Percentiles rank a stretch among this genome's conserved stretches.
Conservation (phyloP, 2,113 vertebrate genomes). For the Planiliza haematocheilus region DNA sequence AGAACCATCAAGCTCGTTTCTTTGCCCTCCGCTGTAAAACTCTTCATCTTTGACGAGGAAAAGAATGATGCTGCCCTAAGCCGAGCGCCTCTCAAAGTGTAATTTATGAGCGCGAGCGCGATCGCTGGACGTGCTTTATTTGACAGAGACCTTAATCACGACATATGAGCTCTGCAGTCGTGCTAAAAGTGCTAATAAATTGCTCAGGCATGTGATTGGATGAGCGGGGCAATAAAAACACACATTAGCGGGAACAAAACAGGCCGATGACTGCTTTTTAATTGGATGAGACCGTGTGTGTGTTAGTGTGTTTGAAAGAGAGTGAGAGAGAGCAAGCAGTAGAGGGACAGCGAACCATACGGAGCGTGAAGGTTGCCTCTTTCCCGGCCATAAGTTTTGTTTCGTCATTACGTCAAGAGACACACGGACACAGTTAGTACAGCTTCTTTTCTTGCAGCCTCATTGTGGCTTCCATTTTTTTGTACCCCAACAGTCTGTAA, state of each 20-base stretch:
- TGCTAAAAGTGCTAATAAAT: constrained; percentile 42
- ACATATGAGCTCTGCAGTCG: constrained; percentile 3
- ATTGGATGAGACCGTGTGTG: constrained; percentile 36
- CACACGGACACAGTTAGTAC: too few species aligned
- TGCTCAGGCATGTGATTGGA: constrained; percentile 42
- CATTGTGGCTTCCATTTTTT: too few species aligned
- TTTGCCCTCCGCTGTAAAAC: background rate
- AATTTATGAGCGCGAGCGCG: constrained; percentile 15
- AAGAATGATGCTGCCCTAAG: background rate
- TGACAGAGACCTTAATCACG: constrained; percentile 26
- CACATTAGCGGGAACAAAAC: constrained; percentile 60
- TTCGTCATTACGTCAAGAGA: too few species aligned
- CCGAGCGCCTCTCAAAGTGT: background rate
- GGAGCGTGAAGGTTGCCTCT: constrained; percentile 49
- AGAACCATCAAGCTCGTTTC: background rate
- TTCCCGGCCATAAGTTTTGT: too few species aligned
- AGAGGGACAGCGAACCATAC: constrained; percentile 10
- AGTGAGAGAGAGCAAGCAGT: background rate
- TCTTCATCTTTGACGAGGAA: constrained; percentile 3
- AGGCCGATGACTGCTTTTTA: constrained; percentile 47
- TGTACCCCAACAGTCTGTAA: background rate
- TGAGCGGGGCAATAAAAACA: constrained; percentile 50
- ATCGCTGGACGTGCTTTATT: constrained; percentile 26
- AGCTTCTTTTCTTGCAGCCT: too few species aligned
- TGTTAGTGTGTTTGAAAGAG: background rate